phyloP scores from a whole-genome alignment of 2,113 vertebrate species.

The Callionymus lyra region DNA sequence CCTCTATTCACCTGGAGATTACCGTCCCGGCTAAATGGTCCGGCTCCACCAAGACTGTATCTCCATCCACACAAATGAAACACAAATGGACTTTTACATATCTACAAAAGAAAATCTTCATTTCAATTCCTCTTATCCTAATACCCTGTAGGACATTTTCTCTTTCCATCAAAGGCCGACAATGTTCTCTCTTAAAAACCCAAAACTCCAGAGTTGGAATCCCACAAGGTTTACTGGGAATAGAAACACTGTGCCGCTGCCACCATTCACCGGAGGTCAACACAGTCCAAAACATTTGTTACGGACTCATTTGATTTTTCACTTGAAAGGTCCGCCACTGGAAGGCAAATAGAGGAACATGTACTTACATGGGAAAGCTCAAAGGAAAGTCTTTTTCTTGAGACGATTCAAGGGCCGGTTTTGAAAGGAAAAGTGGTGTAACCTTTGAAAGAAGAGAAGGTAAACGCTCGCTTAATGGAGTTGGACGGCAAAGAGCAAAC shows the following conservation, averaged over 20 bases:
- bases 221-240: conserved; percentile 54
- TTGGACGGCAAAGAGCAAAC: conserved; percentile 16
- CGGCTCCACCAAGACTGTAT: conserved; percentile 40
- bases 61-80: conserved; percentile 52
- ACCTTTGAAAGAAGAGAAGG: conserved; percentile 1
- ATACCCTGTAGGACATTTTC: conserved; percentile 42
- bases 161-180: conserved; percentile 30
- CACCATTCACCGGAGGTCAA: conserved; percentile 48
- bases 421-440: conserved; percentile 1
- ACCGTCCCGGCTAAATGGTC: conserved; percentile 39
- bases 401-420: conserved; percentile 37
- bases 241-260: conserved; percentile 43
- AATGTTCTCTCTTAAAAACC: conserved; percentile 26
- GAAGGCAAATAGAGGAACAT: conserved; percentile 53
- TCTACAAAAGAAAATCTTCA: conserved; percentile 46
- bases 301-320: conserved; percentile 61
- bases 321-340: conserved; percentile 42
- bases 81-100: conserved; percentile 50
- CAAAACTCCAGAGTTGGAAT: conserved; percentile 40
- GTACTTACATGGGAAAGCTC: conserved; percentile 38
- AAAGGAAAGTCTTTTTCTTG: conserved; percentile 38
- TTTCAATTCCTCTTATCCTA: conserved; percentile 50
- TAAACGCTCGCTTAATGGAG: conserved; percentile 10
- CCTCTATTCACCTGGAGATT: conserved; percentile 58
- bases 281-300: conserved; percentile 67